phyloP scores from a whole-genome alignment of 2,113 vertebrate genomes.

The Ceratotherium simum region DNA sequence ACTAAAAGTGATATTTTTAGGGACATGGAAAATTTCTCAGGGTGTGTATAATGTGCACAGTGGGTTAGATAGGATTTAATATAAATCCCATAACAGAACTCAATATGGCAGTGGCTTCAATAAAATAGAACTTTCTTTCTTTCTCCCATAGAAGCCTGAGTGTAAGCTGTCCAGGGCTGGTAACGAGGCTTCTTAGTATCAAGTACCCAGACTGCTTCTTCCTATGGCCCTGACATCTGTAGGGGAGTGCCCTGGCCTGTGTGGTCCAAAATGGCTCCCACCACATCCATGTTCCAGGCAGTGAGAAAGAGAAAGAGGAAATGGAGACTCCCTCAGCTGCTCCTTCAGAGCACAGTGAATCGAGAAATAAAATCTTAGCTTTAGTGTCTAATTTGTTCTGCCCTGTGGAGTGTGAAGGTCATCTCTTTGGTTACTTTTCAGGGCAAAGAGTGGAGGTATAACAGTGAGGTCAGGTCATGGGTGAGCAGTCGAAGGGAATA shows the following conservation, averaged over 20 bases:
- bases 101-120: not conserved
- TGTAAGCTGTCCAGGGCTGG: not conserved
- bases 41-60: not conserved
- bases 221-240: not conserved
- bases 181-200: not conserved
- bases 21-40: not conserved
- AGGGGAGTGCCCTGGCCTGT: not conserved
- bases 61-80: not conserved
- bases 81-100: not conserved
- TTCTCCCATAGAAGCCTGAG: not conserved
- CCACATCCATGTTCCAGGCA: not conserved
- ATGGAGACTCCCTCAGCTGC: not conserved
- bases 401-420: not conserved
- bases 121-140: not conserved
- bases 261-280: not conserved
- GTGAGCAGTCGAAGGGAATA: not conserved
- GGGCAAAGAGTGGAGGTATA: not conserved
- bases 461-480: not conserved
- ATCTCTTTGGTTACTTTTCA: not conserved
- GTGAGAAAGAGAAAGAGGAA: not conserved
- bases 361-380: not conserved
- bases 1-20: not conserved
- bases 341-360: not conserved
- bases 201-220: not conserved
- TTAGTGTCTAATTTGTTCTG: not conserved